These are phyloP conservation scores for Lepus oiostolus DNA, from an alignment of 2,797 vertebrate genomes.

Conservation along the genomic window DNA sequence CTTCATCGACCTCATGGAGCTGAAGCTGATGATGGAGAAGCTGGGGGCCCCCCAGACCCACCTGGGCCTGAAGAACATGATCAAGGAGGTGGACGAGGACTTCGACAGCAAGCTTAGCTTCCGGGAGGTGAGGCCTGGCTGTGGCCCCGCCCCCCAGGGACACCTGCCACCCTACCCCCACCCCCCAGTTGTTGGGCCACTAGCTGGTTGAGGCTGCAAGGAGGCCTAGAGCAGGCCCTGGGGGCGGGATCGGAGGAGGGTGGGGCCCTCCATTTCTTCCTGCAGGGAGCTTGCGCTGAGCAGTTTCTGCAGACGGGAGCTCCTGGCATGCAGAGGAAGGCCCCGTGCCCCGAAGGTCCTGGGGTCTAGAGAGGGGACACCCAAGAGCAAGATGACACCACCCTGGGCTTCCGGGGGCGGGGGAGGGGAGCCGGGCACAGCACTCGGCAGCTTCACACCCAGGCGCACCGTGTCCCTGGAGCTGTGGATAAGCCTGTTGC, in stretches of 20 bases:
- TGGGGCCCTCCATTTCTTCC: background rate
- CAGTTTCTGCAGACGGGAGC: background rate
- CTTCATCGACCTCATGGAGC: slow-evolving; percentile 97
- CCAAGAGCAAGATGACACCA: too few relatives aligned
- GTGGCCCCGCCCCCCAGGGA: background rate
- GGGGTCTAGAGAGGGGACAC: fast-evolving
- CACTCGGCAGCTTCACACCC: background rate
- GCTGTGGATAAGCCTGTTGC: background rate
- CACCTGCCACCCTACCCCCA: too few relatives aligned
- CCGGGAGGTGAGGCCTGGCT: slow-evolving; percentile 91
- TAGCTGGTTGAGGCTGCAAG: background rate
- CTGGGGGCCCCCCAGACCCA: slow-evolving; percentile 96
- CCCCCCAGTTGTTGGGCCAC: background rate
- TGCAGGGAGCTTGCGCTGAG: background rate
- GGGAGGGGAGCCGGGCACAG: fast-evolving
- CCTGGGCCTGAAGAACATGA: slow-evolving; percentile 97
- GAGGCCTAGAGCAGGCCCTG: background rate
- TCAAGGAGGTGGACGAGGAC: slow-evolving; percentile 98
- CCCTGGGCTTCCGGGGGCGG: background rate
- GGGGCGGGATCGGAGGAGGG: background rate
- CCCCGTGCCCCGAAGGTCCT: background rate
- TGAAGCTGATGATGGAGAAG: slow-evolving; percentile 99
- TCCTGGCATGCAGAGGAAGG: background rate
- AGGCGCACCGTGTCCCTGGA: background rate
- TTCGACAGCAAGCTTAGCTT: slow-evolving; percentile 96